phyloP scores from a whole-genome alignment of 2,888 invertebrate species.

The Phlogophora meticulosa region DNA sequence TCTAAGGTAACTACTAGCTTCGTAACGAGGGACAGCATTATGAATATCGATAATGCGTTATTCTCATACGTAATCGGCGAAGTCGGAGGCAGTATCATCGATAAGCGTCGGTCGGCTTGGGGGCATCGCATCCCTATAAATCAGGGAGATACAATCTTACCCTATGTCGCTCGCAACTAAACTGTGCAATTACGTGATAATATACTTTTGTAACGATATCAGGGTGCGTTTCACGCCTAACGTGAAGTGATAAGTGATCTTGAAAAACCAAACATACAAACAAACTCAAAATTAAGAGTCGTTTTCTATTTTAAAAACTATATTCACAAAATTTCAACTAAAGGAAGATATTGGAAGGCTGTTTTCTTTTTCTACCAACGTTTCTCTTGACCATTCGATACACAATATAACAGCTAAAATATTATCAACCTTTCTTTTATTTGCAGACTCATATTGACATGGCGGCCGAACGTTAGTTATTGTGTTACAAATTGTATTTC shows the following conservation, averaged over 20 bases:
- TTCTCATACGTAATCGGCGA: slow-evolving; percentile 70
- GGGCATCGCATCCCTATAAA: slow-evolving; percentile 80
- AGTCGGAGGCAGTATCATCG: slow-evolving; percentile 76
- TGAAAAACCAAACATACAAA: background rate
- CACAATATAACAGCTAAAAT: slow-evolving; percentile 22
- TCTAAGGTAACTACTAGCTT: slow-evolving; percentile 46
- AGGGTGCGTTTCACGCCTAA: slow-evolving; percentile 11
- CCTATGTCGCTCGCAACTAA: slow-evolving; percentile 81
- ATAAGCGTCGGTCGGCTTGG: slow-evolving; percentile 73
- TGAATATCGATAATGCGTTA: slow-evolving; percentile 78
- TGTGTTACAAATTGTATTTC: slow-evolving; percentile 69
- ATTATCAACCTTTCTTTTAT: slow-evolving; percentile 40
- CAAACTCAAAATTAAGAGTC: background rate
- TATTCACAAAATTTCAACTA: no score
- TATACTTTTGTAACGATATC: slow-evolving; percentile 51
- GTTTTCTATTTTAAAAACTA: background rate
- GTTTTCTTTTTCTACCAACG: background rate
- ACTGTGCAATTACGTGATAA: slow-evolving; percentile 77
- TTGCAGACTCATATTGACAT: slow-evolving; percentile 53
- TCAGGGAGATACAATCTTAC: slow-evolving; percentile 83
- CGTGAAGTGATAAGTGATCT: slow-evolving; percentile 18
- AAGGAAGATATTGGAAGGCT: no score
- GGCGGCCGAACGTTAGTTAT: slow-evolving; percentile 45
- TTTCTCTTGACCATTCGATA: slow-evolving; percentile 9
- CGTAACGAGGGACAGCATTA: slow-evolving; percentile 78